Evolutionary conservation across 2,888 invertebrate genomes (phyloP).

Genomic region (Aphidius colemani): DNA sequence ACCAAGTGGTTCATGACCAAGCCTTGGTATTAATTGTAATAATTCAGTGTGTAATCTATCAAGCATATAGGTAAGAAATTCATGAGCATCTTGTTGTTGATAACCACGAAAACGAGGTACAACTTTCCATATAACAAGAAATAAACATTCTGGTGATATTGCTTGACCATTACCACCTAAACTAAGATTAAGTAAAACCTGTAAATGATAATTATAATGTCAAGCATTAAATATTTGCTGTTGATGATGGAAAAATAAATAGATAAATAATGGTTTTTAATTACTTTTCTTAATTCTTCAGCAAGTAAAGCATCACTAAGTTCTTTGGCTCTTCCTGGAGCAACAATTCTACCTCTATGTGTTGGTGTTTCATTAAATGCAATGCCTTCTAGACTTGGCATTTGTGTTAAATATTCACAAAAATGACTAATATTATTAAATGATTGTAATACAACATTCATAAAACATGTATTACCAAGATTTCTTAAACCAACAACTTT

Average conservation of each 20-base stretch:
- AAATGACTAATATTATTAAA: conserved; percentile 84
- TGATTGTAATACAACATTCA: conserved; percentile 84
- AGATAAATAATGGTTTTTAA: not conserved
- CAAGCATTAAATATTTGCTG: too few relatives aligned
- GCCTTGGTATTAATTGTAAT: conserved; percentile 67
- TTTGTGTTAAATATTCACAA: conserved; percentile 78
- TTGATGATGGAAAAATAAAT: too few relatives aligned
- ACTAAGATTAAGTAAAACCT: conserved; percentile 72
- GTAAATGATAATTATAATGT: too few relatives aligned
- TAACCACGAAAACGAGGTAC: conserved; percentile 83
- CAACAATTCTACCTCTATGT: conserved; percentile 61
- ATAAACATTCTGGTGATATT: conserved; percentile 80
- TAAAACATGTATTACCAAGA: conserved; percentile 84
- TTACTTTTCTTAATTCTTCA: conserved; percentile 75
- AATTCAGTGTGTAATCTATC: conserved; percentile 80
- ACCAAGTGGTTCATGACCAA: conserved; percentile 58
- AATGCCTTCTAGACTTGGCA: conserved; percentile 72
- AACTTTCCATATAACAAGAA: conserved; percentile 83
- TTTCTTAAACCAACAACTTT: conserved; percentile 77
- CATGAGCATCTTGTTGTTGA: conserved; percentile 87
- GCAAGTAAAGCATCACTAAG: conserved; percentile 75
- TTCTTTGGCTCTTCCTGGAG: conserved; percentile 67
- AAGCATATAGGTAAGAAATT: conserved; percentile 81
- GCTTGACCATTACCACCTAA: conserved; percentile 74
- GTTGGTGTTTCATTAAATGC: conserved; percentile 54